Evolutionary conservation across 2,888 invertebrate species (phyloP).

Genomic region (Epirrita christyi): DNA sequence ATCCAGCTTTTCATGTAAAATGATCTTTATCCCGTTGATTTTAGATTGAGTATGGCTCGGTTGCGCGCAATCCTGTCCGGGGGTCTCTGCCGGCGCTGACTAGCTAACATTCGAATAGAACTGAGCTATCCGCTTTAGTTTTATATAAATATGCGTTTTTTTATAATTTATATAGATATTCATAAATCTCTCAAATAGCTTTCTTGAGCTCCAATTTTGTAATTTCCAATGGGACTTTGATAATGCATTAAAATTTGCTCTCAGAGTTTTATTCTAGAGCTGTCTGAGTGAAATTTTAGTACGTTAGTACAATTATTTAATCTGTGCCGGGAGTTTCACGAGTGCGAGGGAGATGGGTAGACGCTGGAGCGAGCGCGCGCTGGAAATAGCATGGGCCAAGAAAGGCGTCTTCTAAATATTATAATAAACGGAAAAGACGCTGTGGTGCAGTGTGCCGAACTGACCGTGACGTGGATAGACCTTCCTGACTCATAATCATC

Average conservation of each 20-base stretch:
- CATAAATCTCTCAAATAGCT: too few species aligned
- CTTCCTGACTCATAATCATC: constrained; percentile 52
- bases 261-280: neutral
- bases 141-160: too few species aligned
- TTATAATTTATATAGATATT: too few species aligned
- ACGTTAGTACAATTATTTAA: neutral
- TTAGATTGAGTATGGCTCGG: neutral
- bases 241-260: neutral
- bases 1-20: constrained; percentile 2
- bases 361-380: constrained; percentile 73
- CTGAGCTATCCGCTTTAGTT: too few species aligned
- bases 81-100: too few species aligned
- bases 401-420: constrained; percentile 86
- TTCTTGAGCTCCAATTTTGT: too few species aligned
- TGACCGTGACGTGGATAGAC: constrained; percentile 68
- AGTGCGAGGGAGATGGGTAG: constrained; percentile 59
- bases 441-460: constrained; percentile 84
- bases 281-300: constrained; percentile 6
- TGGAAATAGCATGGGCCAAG: constrained; percentile 86
- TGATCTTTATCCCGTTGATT: constrained; percentile 1
- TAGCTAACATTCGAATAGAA: neutral
- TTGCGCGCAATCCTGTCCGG: too few species aligned
- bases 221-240: too few species aligned
- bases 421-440: constrained; percentile 81
- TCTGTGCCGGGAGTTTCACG: constrained; percentile 25